Percentiles rank a stretch among this genome's conserved stretches.
These are phyloP conservation scores for Macrostomum lignano DNA, from an alignment of 1,140 invertebrate genomes.

Conservation along the genomic window DNA sequence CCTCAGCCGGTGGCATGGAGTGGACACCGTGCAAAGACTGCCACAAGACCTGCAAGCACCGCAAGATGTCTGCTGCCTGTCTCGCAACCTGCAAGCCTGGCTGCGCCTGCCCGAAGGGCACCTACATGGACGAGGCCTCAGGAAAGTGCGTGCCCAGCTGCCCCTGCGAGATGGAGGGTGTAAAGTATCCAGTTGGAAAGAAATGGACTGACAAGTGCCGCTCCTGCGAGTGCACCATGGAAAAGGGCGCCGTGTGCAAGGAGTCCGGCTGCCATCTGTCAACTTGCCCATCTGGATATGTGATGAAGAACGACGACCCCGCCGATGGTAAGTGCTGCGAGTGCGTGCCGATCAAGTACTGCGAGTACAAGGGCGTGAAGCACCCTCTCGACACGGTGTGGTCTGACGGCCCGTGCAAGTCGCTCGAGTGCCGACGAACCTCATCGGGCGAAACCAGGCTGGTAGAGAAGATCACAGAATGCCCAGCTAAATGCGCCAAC, in stretches of 20 bases:
- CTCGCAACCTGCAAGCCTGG: neutral
- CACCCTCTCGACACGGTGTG: neutral
- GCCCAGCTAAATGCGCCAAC: no score
- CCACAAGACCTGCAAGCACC: slow-evolving; percentile 1
- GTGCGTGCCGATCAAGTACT: neutral
- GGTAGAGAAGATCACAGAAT: no score
- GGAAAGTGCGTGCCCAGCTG: slow-evolving; percentile 1
- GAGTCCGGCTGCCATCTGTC: neutral
- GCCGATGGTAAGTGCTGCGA: slow-evolving; percentile 3
- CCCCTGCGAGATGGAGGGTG: neutral
- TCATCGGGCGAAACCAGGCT: no score
- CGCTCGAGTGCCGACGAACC: neutral
- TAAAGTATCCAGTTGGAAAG: neutral
- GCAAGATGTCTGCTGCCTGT: neutral
- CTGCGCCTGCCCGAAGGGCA: neutral
- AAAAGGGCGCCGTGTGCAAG: slow-evolving; percentile 1
- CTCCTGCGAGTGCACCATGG: neutral
- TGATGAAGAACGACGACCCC: no score
- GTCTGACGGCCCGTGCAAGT: slow-evolving; percentile 1
- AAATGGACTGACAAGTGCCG: slow-evolving; percentile 1
- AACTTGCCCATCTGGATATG: no score
- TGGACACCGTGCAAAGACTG: slow-evolving; percentile 1
- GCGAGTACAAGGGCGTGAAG: neutral
- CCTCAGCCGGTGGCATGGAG: no score
- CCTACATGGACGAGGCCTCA: neutral